Base-by-base conservation (phyloP, 2,113 vertebrate species). In the Antennarius striatus region DNA sequence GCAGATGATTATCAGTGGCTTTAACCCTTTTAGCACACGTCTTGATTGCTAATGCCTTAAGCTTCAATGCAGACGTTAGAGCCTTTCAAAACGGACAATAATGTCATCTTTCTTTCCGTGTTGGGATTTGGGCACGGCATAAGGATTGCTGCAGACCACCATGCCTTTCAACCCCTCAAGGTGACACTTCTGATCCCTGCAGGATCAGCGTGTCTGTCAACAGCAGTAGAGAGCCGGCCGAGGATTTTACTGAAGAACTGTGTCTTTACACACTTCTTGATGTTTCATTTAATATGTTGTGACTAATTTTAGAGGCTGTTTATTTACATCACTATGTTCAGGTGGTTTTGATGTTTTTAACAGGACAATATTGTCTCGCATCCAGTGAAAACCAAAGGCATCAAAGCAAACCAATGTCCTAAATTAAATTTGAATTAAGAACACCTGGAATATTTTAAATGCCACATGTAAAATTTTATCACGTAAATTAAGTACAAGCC, bases 31-130 rank as follows among this genome's bases (percentile, higher is more conserved):
- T 76, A 74, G 61, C 81, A 78, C 71, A 57, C 15, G 58, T 75
- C 72, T 84, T 64, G 56, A 63, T 51, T 56, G 59, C 64, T 71
- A 64, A 79, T 32, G 62, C 76, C 78, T 72, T 76, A 56, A 75
- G 78, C 71, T 75, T 67, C 32, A 48, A 67, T 67, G 71, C 60
- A 84, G 53, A 84, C 84, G 49, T 71, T 68, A 59, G 48, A 59
- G 74, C 29, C 77, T 68, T 74, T 75, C 82, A 74, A 73, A 39
- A 29, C 39, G 30, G 57, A 64, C 75, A 67, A 83, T 63, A 55
- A 68, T 85, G 82, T 83, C 74, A 86, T 67, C 46, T 68, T 70
- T 69, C 53, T 72, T 69, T 57, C 56, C 67, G 57, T 74, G 65
- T 56, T 45, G 43, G 53, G 6, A 56, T 73, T 69, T 57, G 43